phyloP scores from a whole-genome alignment of 2,888 invertebrate genomes.

The Trichacis sp. region DNA sequence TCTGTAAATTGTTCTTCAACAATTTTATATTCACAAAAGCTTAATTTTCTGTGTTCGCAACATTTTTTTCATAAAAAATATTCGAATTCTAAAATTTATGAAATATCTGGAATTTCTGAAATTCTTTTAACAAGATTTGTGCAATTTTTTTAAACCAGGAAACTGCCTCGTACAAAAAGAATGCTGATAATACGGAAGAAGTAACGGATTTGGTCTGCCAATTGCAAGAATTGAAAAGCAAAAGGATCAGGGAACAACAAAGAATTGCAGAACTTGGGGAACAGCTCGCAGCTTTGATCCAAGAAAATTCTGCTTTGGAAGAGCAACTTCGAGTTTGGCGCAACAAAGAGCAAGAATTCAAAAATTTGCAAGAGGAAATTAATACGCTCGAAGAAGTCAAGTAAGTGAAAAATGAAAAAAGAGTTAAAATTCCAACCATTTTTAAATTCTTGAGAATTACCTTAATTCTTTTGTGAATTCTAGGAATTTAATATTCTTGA shows the following conservation, averaged over 20 bases:
- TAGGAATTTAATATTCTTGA: no score
- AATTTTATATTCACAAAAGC: no score
- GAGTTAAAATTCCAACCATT: no score
- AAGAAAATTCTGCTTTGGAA: constrained; percentile 79
- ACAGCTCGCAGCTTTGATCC: constrained; percentile 78
- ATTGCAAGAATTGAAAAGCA: constrained; percentile 77
- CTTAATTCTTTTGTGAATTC: no score
- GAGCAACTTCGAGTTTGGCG: constrained; percentile 77
- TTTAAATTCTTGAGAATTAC: no score
- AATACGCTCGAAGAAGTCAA: constrained; percentile 87
- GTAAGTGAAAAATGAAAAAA: constrained; percentile 68
- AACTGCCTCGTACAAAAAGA: constrained; percentile 34
- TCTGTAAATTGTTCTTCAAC: no score
- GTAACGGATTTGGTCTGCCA: constrained; percentile 75
- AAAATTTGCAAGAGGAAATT: constrained; percentile 86
- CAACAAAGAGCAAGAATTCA: constrained; percentile 81
- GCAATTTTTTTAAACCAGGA: no score
- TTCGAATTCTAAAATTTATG: no score
- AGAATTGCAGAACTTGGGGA: constrained; percentile 82
- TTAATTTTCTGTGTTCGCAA: no score
- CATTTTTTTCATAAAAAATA: no score
- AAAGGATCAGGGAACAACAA: constrained; percentile 79
- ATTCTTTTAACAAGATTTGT: no score
- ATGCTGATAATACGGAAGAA: constrained; percentile 63
- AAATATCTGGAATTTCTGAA: no score